These are phyloP conservation scores for Hylaeus volcanicus DNA, from an alignment of 1,140 invertebrate species.

Conservation along the genomic window DNA sequence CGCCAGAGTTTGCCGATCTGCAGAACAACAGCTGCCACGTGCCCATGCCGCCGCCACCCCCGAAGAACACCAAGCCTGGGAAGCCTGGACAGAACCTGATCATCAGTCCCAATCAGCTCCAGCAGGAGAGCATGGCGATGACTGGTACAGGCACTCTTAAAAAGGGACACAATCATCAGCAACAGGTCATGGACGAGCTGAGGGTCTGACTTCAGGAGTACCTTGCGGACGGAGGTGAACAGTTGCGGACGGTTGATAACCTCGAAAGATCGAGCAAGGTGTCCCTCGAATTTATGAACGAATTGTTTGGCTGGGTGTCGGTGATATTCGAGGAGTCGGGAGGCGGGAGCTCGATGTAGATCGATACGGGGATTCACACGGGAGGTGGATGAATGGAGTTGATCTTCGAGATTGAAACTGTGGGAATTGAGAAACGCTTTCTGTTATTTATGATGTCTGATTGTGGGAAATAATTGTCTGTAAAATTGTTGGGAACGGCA, in stretches of 20 bases:
- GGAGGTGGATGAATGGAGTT: too few species aligned
- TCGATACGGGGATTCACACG: too few species aligned
- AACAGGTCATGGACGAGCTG: slow-evolving; percentile 86
- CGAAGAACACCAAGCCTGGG: slow-evolving; percentile 85
- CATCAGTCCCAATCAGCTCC: slow-evolving; percentile 82
- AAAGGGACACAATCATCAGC: slow-evolving; percentile 83
- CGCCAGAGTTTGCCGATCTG: slow-evolving; percentile 88
- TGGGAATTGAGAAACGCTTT: too few species aligned
- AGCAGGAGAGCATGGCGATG: slow-evolving; percentile 83
- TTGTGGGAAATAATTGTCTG: too few species aligned
- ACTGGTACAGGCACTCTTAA: slow-evolving; percentile 83
- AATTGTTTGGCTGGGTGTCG: not conserved
- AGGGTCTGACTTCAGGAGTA: slow-evolving; percentile 85
- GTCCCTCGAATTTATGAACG: not conserved
- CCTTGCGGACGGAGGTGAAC: not conserved
- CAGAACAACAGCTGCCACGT: slow-evolving; percentile 85
- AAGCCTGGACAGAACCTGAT: slow-evolving; percentile 80
- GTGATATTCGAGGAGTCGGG: not conserved
- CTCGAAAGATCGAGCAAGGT: not conserved
- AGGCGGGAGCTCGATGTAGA: too few species aligned
- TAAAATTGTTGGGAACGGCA: too few species aligned
- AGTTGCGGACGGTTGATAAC: not conserved
- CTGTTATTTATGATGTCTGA: too few species aligned
- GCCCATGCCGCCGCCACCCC: slow-evolving; percentile 86
- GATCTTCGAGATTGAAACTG: too few species aligned